These are phyloP conservation scores for Torymus auratus DNA, from an alignment of 2,888 invertebrate genomes.

Conservation along the genomic window DNA sequence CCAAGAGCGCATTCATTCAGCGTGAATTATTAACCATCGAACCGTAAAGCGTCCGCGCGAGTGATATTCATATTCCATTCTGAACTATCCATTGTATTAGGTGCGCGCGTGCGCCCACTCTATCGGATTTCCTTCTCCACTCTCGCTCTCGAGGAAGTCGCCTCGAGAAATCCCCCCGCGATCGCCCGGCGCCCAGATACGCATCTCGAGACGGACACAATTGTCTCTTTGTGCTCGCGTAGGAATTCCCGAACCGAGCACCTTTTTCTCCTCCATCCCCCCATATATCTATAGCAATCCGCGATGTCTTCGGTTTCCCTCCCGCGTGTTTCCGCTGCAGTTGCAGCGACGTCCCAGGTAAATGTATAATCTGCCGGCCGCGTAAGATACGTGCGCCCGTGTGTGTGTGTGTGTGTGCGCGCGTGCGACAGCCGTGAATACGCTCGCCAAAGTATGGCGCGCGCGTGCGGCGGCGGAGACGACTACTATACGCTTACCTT, in stretches of 20 bases:
- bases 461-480: slow-evolving; percentile 40
- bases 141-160: not conserved
- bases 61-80: slow-evolving; percentile 20
- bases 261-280: not conserved
- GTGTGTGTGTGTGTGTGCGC: slow-evolving; percentile 52
- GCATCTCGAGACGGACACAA: slow-evolving; percentile 1
- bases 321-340: slow-evolving; percentile 7
- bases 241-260: slow-evolving; percentile 7
- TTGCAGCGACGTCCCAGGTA: slow-evolving; percentile 31
- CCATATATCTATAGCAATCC: not conserved
- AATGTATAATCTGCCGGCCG: slow-evolving; percentile 29
- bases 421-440: slow-evolving; percentile 59
- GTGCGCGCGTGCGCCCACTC: not conserved
- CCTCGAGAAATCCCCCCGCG: not conserved
- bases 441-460: slow-evolving; percentile 52
- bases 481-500: slow-evolving; percentile 69
- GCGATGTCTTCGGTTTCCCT: slow-evolving; percentile 4
- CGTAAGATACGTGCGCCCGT: no score
- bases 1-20: slow-evolving; percentile 9
- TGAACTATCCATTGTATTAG: slow-evolving; percentile 1
- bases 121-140: not conserved
- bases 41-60: not conserved
- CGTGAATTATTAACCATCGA: slow-evolving; percentile 13
- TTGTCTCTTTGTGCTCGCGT: slow-evolving; percentile 14
- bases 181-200: not conserved